Evolutionary conservation across 2,797 vertebrate species (phyloP), one percentile per base, ranked within the genome.

Genomic region (Cossypha heuglini): DNA sequence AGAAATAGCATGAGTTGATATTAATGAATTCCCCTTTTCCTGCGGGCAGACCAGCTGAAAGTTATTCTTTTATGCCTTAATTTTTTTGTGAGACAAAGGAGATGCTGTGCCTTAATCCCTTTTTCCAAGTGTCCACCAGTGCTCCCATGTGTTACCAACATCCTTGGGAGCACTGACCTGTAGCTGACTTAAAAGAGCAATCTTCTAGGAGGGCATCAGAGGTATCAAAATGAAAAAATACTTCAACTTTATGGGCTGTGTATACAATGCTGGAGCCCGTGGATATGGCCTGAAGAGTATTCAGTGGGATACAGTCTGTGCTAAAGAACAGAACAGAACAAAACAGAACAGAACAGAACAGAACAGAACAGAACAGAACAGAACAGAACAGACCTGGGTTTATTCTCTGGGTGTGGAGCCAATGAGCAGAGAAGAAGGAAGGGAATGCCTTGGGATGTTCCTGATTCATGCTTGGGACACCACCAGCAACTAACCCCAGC

Each of bases 111-210:
- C 6, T 51, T 43, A 18, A 5, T 55, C 19, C 25, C n/a, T 38
- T 62, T 83, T 55, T 21, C 26, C 55, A 54, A 49, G 26, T 8
- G 49, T 64, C 24, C 26, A 64, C 8, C n/a, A 29, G 17, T 5
- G 7, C n/a, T 25, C n/a, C n/a, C 0, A 0, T 20, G 22, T 16
- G 31, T 43, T 48, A 35, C 13, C 72, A 73, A 9, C 7, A 73
- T 20, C 59, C 58, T 0, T 20, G 16, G 33, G 18, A 83, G 48
- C 59, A 49, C 14, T 21, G 19, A 57, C 37, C 45, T 24, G 26
- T 13, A 69, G 13, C 10, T 43, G 16, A 74, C 16, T 49, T 38
- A 29, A 80, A 69, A 63, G 13, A 37, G 33, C 12, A 58, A 33
- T n/a, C 29, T 55, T 66, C 63, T 38, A 77, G 38, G 9, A 40